Base-by-base conservation (phyloP, 2,797 vertebrate species). In the Amblyopsis hoosieri region DNA sequence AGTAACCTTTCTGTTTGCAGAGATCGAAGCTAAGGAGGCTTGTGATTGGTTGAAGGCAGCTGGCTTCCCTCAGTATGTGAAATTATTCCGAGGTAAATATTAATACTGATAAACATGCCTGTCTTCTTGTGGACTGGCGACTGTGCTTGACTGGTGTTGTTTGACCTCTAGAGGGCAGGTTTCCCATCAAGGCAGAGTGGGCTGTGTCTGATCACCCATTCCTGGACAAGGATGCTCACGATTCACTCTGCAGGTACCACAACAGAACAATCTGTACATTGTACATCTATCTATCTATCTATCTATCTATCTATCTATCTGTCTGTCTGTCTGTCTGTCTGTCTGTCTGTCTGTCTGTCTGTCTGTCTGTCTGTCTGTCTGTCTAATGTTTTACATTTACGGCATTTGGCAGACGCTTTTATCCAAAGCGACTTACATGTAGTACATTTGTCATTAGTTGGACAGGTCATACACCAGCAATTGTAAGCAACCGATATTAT, bases 21-120 rank as follows among this genome's bases (percentile, higher is more conserved):
- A 96, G 89, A 94, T 94, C 72, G 94, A 97, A 91, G 95, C 93
- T 65, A 95, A 90, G 79, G 95, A 95, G 89, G 94, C 93, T 73
- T 95, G 95, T 15, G 90, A 95, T 79, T 96, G 95, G 95, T 92
- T 96, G 82, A 86, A 85, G 80, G 94, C 93, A 0, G 95, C 94
- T 8, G 95, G 95, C 23, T 96, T 96, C 61, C 95, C 95, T 60
- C 95, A 95, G 79, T 96, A 96, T 46, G 93, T 88, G 54, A 95
- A 96, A 70, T 82, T 96, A 29, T 96, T 94, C 83, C 91, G 90
- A 93, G 94, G 95, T 95, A 94, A 79, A 85, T 72, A 78, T 57
- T 23, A 60, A 23, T 47, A 4, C 31, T 15, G 62, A 72, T 70
- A 65, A 66, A 67, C 58, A 50, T 19, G 54, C 31, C 6, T 37